These are phyloP conservation scores for Lipophrys pholis DNA, from an alignment of 2,113 vertebrate genomes.

Conservation along the genomic window DNA sequence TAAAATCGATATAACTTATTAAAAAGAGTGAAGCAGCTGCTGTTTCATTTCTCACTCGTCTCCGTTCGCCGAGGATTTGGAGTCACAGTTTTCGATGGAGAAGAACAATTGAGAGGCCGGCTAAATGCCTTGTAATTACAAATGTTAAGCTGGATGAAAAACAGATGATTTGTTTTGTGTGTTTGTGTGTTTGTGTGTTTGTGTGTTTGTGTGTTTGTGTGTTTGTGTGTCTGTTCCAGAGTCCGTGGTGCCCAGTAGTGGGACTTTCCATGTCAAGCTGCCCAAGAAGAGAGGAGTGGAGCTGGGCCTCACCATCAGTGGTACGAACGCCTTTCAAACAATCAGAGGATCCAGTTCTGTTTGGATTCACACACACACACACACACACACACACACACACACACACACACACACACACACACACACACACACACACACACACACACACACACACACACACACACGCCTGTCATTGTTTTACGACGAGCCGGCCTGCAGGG, in stretches of 20 bases:
- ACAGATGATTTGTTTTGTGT: conserved; percentile 2
- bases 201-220: background rate
- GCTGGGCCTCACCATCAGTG: conserved; percentile 95
- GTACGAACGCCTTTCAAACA: no score
- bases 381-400: conserved; percentile 17
- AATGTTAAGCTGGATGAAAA: conserved; percentile 28
- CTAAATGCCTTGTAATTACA: conserved; percentile 36
- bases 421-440: background rate
- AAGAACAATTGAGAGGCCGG: conserved; percentile 17
- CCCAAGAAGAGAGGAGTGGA: conserved; percentile 97
- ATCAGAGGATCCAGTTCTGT: no score
- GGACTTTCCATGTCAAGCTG: conserved; percentile 97
- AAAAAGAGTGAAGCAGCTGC: no score
- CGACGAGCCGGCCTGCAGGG: background rate
- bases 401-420: background rate
- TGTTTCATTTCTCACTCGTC: no score
- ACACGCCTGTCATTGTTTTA: no score
- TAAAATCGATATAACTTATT: no score
- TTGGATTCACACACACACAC: conserved; percentile 26
- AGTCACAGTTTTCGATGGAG: no score
- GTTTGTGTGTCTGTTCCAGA: conserved; percentile 74
- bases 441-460: no score
- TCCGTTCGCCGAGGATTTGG: conserved; percentile 15
- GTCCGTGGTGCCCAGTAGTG: conserved; percentile 97
- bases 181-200: background rate